Evolutionary conservation across 2,797 vertebrate species (phyloP), one percentile per base, ranked within the genome.

Genomic region (Acropternis orthonyx): DNA sequence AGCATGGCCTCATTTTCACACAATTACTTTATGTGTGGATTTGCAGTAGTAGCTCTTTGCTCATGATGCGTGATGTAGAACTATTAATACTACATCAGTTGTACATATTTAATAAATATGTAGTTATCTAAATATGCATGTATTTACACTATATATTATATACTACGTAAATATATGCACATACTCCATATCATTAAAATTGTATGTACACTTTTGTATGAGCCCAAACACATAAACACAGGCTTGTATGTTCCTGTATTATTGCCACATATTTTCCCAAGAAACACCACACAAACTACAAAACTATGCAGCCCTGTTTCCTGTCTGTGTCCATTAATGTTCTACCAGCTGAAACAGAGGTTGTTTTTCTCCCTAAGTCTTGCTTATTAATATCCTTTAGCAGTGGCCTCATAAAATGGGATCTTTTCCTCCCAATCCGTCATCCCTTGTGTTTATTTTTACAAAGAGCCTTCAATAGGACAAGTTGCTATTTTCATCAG

Each of bases 401-500:
- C 23, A 27, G 76, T 10, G 8, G 6, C 4, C 2, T 51, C 4
- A 2, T 48, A 43, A 51, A 34, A 59, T 3, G 28, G 87, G 37
- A 61, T 26, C 34, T 79, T 44, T 61, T 51, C 32, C 27, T 90
- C 27, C 30, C 4, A 39, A 20, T 61, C 65, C 5, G 1, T 19
- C 32, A 30, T 58, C 65, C 55, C 28, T 88, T 67, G 23, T 2
- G 10, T 67, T 71, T 93, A 83, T 91, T 94, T 87, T 92, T 55
- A 61, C 34, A 32, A 24, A 81, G 23, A 79, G 30, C 56, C 56
- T 68, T 80, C 75, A 80, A 46, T 12, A 80, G 75, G 43, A 52
- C 56, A 71, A 72, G 89, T 20, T 92, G 54, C 78, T 90, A 87
- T 96, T 94, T 96, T 74, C 30, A 43, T 55, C 62, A 74, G 49